Evolutionary conservation across 1,140 invertebrate species (phyloP), one percentile per base, ranked within the genome.

Genomic region (Bombyx mandarina): DNA sequence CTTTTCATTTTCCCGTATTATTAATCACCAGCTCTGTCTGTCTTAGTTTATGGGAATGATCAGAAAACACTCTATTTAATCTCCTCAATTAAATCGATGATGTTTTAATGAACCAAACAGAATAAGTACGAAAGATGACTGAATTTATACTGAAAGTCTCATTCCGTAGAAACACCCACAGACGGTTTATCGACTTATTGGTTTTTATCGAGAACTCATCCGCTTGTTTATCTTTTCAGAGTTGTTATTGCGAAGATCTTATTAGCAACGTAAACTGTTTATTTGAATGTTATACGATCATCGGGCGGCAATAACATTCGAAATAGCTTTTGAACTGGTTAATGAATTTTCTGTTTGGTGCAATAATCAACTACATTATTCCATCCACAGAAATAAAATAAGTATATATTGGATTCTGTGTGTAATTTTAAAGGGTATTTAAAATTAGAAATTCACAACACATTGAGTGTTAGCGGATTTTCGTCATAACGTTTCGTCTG

Each of bases 121-220:
- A 35, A 35, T 35, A 35, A 35, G 26, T 35, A 67, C 69, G 68
- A 73, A 75, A 75, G 73, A 73, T 67, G 67, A 73, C 71, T 77
- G 66, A 62, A 68, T 73, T 77, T 69, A 78, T 68, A 61, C 62
- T 35, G 4, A 35, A 35, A 35, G 26, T 71, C 68, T 65, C 63
- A 67, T 76, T 73, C 61, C 59, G 67, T 67, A 71, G 63, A 22
- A 69, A 73, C 68, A 69, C 71, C 69, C 58, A 60, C 61, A 48
- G 59, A 56, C 66, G 57, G 63, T 75, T 72, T 71, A 75, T 74
- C 67, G 69, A 71, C 75, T 74, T 78, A 80, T 80, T 72, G 74
- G 66, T 80, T 77, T 80, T 78, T 78, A 77, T 73, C 68, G 74
- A 54, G 65, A 73, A 77, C 67, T 62, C 64, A 62, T 69, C 65